A percentile compares a stretch with the other conserved stretches of the same genome.
phyloP scores from a whole-genome alignment of 2,113 vertebrate genomes.

The Jaculus jaculus region DNA sequence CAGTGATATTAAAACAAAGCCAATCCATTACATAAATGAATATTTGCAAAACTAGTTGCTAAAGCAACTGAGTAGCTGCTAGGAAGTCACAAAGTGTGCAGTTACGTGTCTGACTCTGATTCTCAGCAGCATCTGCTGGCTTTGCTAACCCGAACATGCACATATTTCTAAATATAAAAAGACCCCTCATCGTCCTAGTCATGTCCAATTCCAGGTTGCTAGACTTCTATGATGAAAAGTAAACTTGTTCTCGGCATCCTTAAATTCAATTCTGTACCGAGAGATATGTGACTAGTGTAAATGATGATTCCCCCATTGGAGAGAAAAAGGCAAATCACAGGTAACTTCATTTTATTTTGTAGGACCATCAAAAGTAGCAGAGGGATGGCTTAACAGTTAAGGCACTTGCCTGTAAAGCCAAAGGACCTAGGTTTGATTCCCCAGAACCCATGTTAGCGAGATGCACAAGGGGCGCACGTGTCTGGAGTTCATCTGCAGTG shows the following conservation, averaged over 20 bases:
- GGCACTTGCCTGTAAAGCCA: too few species aligned
- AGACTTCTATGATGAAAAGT: conserved; percentile 45
- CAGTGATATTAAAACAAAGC: conserved; percentile 57
- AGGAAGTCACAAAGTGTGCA: conserved; percentile 56
- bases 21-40: conserved; percentile 57
- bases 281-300: not conserved
- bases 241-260: conserved; percentile 44
- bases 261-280: conserved; percentile 35
- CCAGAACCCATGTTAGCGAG: too few species aligned
- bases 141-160: conserved; percentile 56
- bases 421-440: too few species aligned
- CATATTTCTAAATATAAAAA: conserved; percentile 53
- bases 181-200: conserved; percentile 39
- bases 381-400: not conserved
- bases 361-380: not conserved
- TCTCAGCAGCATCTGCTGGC: conserved; percentile 44
- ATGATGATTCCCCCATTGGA: not conserved
- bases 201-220: conserved; percentile 58
- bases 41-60: conserved; percentile 64
- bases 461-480: too few species aligned
- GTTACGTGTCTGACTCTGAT: conserved; percentile 31
- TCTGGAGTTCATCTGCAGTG: too few species aligned
- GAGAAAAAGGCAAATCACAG: not conserved
- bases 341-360: not conserved
- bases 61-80: conserved; percentile 66